A percentile compares a stretch with the other conserved stretches of the same genome.
phyloP scores from a whole-genome alignment of 1,140 invertebrate species.

The Drosophila pseudoobscura region DNA sequence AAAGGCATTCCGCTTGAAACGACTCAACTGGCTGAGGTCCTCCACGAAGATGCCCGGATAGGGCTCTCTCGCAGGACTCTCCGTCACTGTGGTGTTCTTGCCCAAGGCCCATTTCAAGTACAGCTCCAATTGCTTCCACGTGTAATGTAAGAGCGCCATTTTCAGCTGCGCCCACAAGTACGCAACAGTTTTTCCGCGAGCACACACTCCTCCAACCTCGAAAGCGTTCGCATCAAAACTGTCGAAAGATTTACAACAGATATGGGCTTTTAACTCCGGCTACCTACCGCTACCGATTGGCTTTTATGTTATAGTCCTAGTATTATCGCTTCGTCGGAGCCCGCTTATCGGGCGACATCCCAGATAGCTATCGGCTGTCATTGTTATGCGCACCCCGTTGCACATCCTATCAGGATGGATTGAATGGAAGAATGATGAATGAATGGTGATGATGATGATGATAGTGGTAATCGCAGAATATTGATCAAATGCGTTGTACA shows the following conservation, averaged over 20 bases:
- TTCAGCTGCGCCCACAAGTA: conserved; percentile 34
- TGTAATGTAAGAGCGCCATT: conserved; percentile 50
- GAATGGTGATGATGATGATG: background rate
- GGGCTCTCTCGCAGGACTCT: background rate
- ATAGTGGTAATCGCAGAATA: no score
- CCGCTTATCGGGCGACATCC: conserved; percentile 37
- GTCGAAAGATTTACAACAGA: conserved; percentile 35
- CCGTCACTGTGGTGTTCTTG: conserved; percentile 19
- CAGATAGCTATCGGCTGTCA: conserved; percentile 62
- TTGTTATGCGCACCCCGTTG: conserved; percentile 38
- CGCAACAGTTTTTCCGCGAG: conserved; percentile 20
- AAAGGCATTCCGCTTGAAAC: conserved; percentile 32
- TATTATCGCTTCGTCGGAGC: conserved; percentile 20
- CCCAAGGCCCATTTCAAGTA: conserved; percentile 30
- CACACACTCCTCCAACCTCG: background rate
- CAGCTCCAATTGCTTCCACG: conserved; percentile 27
- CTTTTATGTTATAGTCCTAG: conserved; percentile 16
- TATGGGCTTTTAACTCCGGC: background rate
- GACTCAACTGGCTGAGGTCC: conserved; percentile 43
- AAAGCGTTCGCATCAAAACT: conserved; percentile 29
- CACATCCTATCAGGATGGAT: conserved; percentile 22
- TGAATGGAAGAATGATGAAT: conserved; percentile 9
- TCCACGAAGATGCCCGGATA: conserved; percentile 43
- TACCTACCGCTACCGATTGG: conserved; percentile 12
- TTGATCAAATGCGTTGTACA: background rate